A percentile compares a stretch with the other conserved stretches of the same genome.
Evolutionary conservation across 2,888 invertebrate genomes (phyloP).

Genomic region (Dynastes grantii): DNA sequence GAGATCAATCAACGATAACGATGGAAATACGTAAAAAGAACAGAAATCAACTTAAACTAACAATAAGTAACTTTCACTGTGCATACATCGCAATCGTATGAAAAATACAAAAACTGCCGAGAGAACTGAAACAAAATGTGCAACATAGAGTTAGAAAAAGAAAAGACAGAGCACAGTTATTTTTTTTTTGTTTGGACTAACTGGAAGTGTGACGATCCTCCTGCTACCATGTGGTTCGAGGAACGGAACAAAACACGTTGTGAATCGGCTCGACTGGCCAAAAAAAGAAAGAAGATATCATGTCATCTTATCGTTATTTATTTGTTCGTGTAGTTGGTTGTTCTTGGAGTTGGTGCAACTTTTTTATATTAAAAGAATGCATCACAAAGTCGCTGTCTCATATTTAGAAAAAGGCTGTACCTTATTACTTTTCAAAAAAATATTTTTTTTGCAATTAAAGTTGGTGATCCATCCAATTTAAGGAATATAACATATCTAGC

Average conservation of each 20-base stretch:
- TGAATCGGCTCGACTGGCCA: conserved; percentile 79
- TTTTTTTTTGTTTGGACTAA: conserved; percentile 71
- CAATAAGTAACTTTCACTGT: conserved; percentile 27
- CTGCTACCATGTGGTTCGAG: conserved; percentile 81
- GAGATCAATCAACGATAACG: conserved; percentile 38
- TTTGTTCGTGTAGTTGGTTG: background rate
- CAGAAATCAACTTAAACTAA: background rate
- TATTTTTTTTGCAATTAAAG: too few relatives aligned
- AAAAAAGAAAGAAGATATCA: conserved; percentile 63
- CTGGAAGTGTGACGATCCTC: conserved; percentile 80
- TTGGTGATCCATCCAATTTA: too few relatives aligned
- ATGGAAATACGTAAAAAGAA: background rate
- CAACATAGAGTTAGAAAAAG: conserved; percentile 40
- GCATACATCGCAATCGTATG: conserved; percentile 9
- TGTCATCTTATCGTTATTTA: conserved; percentile 11
- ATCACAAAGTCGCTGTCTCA: too few relatives aligned
- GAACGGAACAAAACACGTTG: conserved; percentile 83
- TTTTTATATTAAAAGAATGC: too few relatives aligned
- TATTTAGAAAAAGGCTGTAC: too few relatives aligned
- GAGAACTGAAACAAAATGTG: conserved; percentile 44
- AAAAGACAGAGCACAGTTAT: conserved; percentile 45
- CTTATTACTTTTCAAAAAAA: too few relatives aligned
- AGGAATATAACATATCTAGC: too few relatives aligned
- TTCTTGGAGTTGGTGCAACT: too few relatives aligned
- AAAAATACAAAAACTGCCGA: too few relatives aligned